Evolutionary conservation across 2,797 vertebrate species (phyloP).

Genomic region (Pseudocheirus occidentalis): DNA sequence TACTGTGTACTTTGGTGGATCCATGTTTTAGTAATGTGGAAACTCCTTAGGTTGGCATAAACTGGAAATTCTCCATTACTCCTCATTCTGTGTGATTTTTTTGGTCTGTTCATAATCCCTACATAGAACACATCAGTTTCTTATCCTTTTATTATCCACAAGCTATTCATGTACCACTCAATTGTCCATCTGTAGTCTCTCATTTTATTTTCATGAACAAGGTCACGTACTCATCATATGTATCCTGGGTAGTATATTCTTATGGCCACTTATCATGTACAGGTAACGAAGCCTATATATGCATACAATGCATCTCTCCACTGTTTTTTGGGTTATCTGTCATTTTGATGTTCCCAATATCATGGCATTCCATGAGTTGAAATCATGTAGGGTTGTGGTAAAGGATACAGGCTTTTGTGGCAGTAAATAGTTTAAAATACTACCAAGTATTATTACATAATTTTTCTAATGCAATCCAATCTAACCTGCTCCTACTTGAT

Average conservation of each 20-base stretch:
- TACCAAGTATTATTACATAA: neutral
- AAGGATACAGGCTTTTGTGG: neutral
- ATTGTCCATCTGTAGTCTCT: neutral
- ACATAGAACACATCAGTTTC: neutral
- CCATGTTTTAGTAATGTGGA: neutral
- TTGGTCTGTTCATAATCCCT: neutral
- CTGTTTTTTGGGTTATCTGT: neutral
- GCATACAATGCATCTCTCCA: neutral
- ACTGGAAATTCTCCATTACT: neutral
- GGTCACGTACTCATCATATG: neutral
- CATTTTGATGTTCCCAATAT: neutral
- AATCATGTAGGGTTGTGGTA: neutral
- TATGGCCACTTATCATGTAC: neutral
- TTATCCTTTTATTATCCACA: neutral
- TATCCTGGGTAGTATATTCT: neutral
- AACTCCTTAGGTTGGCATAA: neutral
- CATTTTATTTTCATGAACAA: neutral
- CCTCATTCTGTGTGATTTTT: neutral
- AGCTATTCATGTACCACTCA: neutral
- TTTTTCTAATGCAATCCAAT: neutral
- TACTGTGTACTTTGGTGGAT: neutral
- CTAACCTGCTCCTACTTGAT: neutral
- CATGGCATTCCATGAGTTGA: neutral
- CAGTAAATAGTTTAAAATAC: neutral
- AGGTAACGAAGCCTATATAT: neutral